Evolutionary conservation across 2,888 invertebrate species (phyloP), one percentile per base, ranked within the genome.

Genomic region (Tinea pellionella): DNA sequence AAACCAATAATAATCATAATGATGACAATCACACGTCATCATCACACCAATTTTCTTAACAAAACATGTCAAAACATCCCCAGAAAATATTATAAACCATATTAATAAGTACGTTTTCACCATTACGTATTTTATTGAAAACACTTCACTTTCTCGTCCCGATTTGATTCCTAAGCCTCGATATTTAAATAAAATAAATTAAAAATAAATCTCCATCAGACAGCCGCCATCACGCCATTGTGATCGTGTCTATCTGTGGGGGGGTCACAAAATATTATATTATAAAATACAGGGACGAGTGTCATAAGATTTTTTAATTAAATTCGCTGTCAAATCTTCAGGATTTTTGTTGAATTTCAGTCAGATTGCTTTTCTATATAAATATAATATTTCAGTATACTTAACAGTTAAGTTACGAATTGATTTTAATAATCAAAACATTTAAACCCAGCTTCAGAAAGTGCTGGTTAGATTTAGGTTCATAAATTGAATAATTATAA

Each of bases 321-420:
- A 87, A 85, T 84, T 81, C 74, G 77, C 82, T 84, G 85, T 82
- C 85, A 86, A 80, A 79, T 79, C 76, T 77, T 78, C 29, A 15
- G 15, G 47, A 6, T 47, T 47, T 24, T 47, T 47, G 47, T 16
- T 47, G 15, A 47, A 47, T n/a, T 15, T 47, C 15, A 15, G 41
- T n/a, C 13, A 47, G 47, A 47, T 47, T 47, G 15, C 2, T 15
- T 47, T 47, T 13, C 15, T 16, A 16, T 13, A 47, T 47, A 47
- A 47, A 16, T 47, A 47, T n/a, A 47, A 9, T n/a, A 42, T n/a
- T n/a, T n/a, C n/a, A n/a, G n/a, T n/a, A n/a, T n/a, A n/a, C n/a
- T n/a, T n/a, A n/a, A n/a, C n/a, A n/a, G n/a, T n/a, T n/a, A n/a
- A n/a, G n/a, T n/a, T n/a, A n/a, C n/a, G n/a, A n/a, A n/a, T n/a